These are phyloP conservation scores for Iselma pallidipennis DNA, from an alignment of 2,888 invertebrate species.

Conservation along the genomic window DNA sequence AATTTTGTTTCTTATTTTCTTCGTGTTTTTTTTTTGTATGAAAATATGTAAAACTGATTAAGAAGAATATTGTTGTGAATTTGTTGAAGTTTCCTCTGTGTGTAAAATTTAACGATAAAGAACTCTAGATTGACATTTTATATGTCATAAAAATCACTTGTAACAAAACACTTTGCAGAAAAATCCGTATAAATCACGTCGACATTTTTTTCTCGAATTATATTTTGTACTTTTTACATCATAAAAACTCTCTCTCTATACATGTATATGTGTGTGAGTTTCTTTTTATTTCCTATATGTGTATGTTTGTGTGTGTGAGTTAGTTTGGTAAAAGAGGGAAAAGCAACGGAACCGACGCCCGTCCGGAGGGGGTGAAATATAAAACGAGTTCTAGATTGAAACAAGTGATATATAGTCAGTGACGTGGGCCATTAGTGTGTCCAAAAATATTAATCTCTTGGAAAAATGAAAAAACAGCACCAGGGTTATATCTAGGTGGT, in stretches of 20 bases:
- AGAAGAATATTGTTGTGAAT: too few species aligned
- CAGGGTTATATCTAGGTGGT: constrained; percentile 41
- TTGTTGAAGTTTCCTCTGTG: too few species aligned
- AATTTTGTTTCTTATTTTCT: too few species aligned
- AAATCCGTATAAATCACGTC: constrained; percentile 52
- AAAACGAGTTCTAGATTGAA: constrained; percentile 59
- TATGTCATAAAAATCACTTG: constrained; percentile 54
- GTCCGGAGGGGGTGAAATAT: constrained; percentile 50
- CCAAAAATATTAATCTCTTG: constrained; percentile 59
- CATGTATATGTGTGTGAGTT: background rate
- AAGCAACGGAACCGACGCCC: constrained; percentile 6
- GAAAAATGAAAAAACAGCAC: constrained; percentile 54
- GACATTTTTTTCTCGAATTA: constrained; percentile 44
- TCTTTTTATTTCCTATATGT: background rate
- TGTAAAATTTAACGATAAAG: constrained; percentile 43
- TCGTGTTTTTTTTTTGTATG: too few species aligned
- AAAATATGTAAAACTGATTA: too few species aligned
- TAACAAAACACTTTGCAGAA: constrained; percentile 52
- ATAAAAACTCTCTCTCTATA: constrained; percentile 40
- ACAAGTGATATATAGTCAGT: constrained; percentile 59
- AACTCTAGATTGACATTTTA: constrained; percentile 49
- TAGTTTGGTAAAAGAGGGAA: constrained; percentile 22
- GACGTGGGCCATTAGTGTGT: constrained; percentile 60
- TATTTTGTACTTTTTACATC: constrained; percentile 44
- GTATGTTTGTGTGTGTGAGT: background rate